Evolutionary conservation across 2,113 vertebrate genomes (phyloP).

Genomic region (Trochalopteron elliotii): DNA sequence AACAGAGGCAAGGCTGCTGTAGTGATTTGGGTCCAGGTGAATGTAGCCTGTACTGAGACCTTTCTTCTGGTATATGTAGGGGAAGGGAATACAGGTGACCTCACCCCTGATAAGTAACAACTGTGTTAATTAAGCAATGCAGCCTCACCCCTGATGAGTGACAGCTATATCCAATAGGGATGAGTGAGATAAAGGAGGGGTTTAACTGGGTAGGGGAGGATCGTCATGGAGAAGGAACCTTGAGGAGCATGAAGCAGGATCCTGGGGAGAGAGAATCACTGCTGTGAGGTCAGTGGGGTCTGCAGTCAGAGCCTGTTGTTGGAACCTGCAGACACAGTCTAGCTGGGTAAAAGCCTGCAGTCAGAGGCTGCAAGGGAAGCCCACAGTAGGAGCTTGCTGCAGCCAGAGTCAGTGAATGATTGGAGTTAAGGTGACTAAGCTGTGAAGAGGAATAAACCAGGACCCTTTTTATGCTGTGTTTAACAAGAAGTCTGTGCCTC

Average conservation of each 20-base stretch:
- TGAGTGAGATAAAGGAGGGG: background rate
- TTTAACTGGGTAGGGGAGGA: background rate
- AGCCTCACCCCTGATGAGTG: background rate
- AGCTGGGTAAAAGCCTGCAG: background rate
- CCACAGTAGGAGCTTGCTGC: background rate
- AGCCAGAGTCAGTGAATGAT: background rate
- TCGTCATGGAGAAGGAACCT: background rate
- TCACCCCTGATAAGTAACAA: background rate
- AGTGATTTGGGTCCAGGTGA: background rate
- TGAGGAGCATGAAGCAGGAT: background rate
- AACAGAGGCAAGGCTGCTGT: background rate
- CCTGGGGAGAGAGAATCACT: background rate
- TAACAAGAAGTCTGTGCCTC: background rate
- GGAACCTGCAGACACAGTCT: background rate
- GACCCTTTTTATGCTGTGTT: background rate
- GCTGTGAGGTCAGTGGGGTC: background rate
- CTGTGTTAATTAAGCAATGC: background rate
- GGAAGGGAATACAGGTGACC: background rate
- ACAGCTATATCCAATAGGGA: background rate
- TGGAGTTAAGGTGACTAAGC: background rate
- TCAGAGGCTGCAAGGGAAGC: background rate
- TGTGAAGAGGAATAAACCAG: background rate
- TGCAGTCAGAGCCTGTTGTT: background rate
- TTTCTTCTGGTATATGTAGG: background rate
- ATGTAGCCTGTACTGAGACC: background rate